Percentiles rank a stretch among this genome's conserved stretches.
Conservation (phyloP, 2,888 invertebrate genomes). For the Cyclophora albipunctata region DNA sequence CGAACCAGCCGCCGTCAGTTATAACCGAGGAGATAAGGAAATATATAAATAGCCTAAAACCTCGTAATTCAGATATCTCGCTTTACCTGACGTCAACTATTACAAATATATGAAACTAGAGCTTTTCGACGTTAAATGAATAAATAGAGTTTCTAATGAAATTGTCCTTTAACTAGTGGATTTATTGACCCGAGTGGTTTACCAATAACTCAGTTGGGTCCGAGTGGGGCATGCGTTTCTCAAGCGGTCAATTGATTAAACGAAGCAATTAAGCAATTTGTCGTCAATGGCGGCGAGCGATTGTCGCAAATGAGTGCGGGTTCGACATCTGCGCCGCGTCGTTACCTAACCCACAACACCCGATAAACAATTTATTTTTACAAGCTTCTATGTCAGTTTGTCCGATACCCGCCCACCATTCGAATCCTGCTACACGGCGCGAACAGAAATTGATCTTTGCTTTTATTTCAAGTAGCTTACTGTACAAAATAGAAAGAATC, state of each 20-base stretch:
- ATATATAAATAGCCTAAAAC: no score
- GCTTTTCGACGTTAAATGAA: no score
- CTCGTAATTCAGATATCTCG: no score
- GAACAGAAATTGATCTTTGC: no score
- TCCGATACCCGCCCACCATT: no score
- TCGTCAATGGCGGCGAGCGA: conserved; percentile 56
- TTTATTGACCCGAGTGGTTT: conserved; percentile 58
- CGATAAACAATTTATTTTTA: conserved; percentile 23
- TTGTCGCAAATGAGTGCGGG: conserved; percentile 69
- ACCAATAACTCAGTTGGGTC: conserved; percentile 48
- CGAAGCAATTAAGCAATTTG: conserved; percentile 75
- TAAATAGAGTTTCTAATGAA: conserved; percentile 35
- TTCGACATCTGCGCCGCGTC: conserved; percentile 43
- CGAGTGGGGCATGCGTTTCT: conserved; percentile 50
- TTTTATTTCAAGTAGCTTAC: no score
- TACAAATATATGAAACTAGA: no score
- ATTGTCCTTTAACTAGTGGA: conserved; percentile 54
- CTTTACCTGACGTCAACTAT: no score
- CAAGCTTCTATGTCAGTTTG: conserved; percentile 10
- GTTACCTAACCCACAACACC: conserved; percentile 10
- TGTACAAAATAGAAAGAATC: no score
- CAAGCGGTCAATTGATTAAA: conserved; percentile 73
- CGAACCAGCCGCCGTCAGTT: no score
- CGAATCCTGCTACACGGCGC: no score
- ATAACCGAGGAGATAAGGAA: no score